These are phyloP conservation scores for Ptilonorhynchus violaceus DNA, from an alignment of 2,113 vertebrate species.

Conservation along the genomic window DNA sequence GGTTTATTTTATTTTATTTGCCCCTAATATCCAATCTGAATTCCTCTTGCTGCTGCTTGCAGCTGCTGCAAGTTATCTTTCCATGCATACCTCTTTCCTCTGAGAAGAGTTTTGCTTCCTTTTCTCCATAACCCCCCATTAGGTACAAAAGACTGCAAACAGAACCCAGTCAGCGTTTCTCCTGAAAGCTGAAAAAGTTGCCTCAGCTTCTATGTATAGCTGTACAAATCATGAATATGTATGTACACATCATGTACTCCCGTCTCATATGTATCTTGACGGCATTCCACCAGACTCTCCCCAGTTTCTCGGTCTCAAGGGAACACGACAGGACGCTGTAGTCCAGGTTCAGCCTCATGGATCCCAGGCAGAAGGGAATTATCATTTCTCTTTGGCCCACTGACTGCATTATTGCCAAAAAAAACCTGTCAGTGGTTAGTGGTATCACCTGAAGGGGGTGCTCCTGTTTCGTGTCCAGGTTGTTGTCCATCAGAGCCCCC, in stretches of 20 bases:
- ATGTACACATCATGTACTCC: not conserved
- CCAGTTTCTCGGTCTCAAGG: not conserved
- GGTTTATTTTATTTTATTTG: not conserved
- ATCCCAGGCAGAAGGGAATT: not conserved
- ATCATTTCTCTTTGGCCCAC: not conserved
- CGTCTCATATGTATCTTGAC: not conserved
- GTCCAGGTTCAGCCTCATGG: not conserved
- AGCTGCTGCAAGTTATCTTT: not conserved
- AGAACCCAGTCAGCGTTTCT: not conserved
- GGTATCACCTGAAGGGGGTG: fast-evolving
- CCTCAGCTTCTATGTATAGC: not conserved
- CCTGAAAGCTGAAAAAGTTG: not conserved
- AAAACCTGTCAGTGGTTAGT: not conserved
- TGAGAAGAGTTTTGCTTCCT: not conserved
- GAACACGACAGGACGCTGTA: not conserved
- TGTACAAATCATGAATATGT: not conserved
- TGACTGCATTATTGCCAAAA: not conserved
- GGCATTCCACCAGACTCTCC: not conserved
- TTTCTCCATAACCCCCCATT: not conserved
- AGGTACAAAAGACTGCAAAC: not conserved
- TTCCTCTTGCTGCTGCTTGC: not conserved
- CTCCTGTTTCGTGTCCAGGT: not conserved
- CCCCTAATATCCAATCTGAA: not conserved
- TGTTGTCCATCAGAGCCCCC: not conserved
- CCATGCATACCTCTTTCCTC: not conserved